Percentiles rank a stretch among this genome's conserved stretches.
Conservation (phyloP, 2,888 invertebrate genomes). For the Trypoxylon attenuatum region DNA sequence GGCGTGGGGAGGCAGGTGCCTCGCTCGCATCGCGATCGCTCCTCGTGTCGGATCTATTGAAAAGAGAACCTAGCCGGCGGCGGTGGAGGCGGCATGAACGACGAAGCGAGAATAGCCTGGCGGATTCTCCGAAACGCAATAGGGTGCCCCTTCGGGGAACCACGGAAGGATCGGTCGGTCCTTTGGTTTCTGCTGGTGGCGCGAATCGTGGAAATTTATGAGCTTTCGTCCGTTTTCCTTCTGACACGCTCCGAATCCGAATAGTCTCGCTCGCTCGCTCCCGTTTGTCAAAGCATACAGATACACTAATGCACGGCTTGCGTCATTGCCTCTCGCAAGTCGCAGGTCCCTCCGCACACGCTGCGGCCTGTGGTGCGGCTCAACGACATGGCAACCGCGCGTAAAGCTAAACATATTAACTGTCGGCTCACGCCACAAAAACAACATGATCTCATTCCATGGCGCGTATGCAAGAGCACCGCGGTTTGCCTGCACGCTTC, state of each 20-base stretch:
- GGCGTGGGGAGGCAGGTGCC: slow-evolving; percentile 46
- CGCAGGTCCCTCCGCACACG: slow-evolving; percentile 48
- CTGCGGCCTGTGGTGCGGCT: slow-evolving; percentile 59
- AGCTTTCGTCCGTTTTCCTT: slow-evolving; percentile 46
- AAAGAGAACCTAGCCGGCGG: no score
- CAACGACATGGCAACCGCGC: slow-evolving; percentile 65
- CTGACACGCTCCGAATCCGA: slow-evolving; percentile 7
- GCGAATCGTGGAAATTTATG: slow-evolving; percentile 64
- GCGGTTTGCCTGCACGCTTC: slow-evolving; percentile 38
- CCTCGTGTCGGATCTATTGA: slow-evolving; percentile 20
- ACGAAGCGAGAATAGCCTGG: slow-evolving; percentile 44
- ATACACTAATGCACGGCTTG: slow-evolving; percentile 50
- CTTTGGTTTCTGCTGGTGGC: slow-evolving; percentile 45
- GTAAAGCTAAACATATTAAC: slow-evolving; percentile 73
- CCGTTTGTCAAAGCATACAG: slow-evolving; percentile 34
- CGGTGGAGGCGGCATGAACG: slow-evolving; percentile 20
- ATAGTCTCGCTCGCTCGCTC: slow-evolving; percentile 2
- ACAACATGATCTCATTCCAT: slow-evolving; percentile 74
- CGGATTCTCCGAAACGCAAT: slow-evolving; percentile 47
- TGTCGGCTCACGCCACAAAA: slow-evolving; percentile 74
- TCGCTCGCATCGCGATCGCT: slow-evolving; percentile 18
- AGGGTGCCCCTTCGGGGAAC: slow-evolving; percentile 46
- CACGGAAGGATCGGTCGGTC: slow-evolving; percentile 41
- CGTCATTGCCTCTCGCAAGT: slow-evolving; percentile 59
- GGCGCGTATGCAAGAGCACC: slow-evolving; percentile 52